A percentile compares a stretch with the other conserved stretches of the same genome.
Evolutionary conservation across 1,140 invertebrate species (phyloP).

Genomic region (Drosophila trapezifrons): DNA sequence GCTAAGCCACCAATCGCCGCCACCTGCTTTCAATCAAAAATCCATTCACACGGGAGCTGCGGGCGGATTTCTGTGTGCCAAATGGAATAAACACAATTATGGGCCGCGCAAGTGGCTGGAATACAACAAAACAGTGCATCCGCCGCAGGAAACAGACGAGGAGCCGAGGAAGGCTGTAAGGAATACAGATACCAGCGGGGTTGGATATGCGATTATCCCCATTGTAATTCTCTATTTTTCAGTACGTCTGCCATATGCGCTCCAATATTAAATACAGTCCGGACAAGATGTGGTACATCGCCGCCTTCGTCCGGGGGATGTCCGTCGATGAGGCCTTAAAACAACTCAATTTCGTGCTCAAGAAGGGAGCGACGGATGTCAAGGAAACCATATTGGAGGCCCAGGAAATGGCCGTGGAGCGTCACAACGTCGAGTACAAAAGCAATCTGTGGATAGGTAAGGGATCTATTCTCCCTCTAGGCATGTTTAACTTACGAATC

Average conservation of each 20-base stretch:
- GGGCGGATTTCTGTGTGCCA: constrained; percentile 45
- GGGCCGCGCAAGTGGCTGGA: constrained; percentile 86
- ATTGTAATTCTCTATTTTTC: constrained; percentile 85
- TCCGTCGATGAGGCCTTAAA: constrained; percentile 96
- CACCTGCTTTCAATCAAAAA: constrained; percentile 27
- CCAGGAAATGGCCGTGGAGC: constrained; percentile 92
- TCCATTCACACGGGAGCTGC: constrained; percentile 65
- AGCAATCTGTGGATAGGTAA: constrained; percentile 98
- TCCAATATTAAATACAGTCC: constrained; percentile 94
- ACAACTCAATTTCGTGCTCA: constrained; percentile 92
- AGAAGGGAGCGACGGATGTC: constrained; percentile 92
- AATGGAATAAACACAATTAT: constrained; percentile 77
- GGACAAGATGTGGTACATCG: constrained; percentile 96
- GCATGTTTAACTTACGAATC: too few species aligned
- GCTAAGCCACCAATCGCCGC: constrained; percentile 13
- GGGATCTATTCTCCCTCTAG: constrained; percentile 50
- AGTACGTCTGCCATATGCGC: constrained; percentile 94
- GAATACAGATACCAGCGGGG: constrained; percentile 26
- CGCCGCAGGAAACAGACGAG: constrained; percentile 90
- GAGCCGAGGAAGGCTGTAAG: constrained; percentile 92
- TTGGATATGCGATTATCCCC: neutral
- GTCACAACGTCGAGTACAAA: constrained; percentile 97
- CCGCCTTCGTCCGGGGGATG: constrained; percentile 94
- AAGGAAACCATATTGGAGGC: constrained; percentile 95
- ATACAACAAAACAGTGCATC: constrained; percentile 91